These are phyloP conservation scores for Salarias fasciatus DNA, from an alignment of 2,797 vertebrate genomes.

Conservation along the genomic window DNA sequence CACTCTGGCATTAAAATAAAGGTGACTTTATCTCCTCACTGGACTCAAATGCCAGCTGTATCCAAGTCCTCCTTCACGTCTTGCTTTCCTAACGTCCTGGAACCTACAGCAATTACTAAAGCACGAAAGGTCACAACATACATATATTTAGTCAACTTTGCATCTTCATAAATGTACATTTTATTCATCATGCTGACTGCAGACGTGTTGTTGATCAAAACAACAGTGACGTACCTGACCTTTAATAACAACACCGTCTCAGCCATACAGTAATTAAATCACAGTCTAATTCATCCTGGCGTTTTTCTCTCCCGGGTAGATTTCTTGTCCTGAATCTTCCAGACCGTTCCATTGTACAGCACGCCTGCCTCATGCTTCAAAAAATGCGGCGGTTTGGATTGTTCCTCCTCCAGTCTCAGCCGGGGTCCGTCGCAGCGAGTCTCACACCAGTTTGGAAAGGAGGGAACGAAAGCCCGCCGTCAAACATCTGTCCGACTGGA, in stretches of 20 bases:
- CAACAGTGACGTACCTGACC: no score
- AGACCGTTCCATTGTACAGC: background rate
- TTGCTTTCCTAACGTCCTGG: no score
- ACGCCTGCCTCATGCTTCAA: background rate
- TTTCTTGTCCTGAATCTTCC: background rate
- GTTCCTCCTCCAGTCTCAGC: conserved; percentile 1
- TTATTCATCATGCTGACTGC: no score
- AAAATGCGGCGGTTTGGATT: background rate
- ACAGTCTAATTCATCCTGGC: background rate
- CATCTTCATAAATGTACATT: no score
- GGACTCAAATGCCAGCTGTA: no score
- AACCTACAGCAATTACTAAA: no score
- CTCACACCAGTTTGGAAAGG: conserved; percentile 9
- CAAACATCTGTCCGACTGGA: conserved; percentile 31
- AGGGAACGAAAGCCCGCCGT: conserved; percentile 29
- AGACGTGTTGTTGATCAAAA: no score
- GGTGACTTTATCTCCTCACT: no score
- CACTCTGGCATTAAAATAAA: no score
- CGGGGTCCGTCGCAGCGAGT: conserved; percentile 13
- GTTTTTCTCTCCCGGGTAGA: background rate
- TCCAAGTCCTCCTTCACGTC: no score
- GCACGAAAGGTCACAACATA: no score
- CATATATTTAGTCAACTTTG: no score
- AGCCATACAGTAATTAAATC: background rate
- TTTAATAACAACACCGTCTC: background rate